Base-by-base conservation (phyloP, 2,797 vertebrate species). In the Florisuga fusca region DNA sequence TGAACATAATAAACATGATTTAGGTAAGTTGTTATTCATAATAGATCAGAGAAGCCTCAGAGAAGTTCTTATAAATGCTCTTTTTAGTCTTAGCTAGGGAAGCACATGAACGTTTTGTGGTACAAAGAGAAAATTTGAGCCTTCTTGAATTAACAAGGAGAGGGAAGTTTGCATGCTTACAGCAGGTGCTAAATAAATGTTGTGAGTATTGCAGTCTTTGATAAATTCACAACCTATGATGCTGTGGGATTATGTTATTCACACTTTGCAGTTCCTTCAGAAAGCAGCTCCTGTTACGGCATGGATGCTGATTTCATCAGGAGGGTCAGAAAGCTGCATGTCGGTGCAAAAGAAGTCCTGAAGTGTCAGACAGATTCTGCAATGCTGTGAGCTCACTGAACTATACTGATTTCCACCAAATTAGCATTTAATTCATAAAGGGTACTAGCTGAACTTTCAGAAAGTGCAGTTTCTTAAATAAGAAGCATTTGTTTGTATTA, bases 401-500 rank as follows among this genome's bases (percentile, higher is more conserved):
- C 12, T 43, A 8, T 4, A 38, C 41, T 12, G 13, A 58, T 81
- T 84, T 90, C 26, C 17, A 76, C 14, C 34, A 73, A 27, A 17
- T 46, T 55, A 73, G 11, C 27, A 22, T 71, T 82, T 76, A 59
- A 90, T 79, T 87, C 45, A 61, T 53, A 33, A 14, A 41, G 18
- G 15, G 4, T 61, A 46, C 34, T 33, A 74, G 13, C 7, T 86
- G 92, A 93, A 87, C 57, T 95, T 96, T 94, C 81, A 68, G 59
- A 41, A 96, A 92, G 38, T 58, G 23, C 36, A 89, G 36, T 92
- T 89, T 91, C 74, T 94, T 83, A 92, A 93, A 67, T 62, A 85
- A 81, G 55, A 50, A 50, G 51, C 45, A 75, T 88, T 95, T 95
- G 89, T 95, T 95, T 94, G 14, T 81, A 85, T 97, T 95, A 94